Conservation (phyloP, 2,888 invertebrate genomes). For the Parnassius orleans region DNA sequence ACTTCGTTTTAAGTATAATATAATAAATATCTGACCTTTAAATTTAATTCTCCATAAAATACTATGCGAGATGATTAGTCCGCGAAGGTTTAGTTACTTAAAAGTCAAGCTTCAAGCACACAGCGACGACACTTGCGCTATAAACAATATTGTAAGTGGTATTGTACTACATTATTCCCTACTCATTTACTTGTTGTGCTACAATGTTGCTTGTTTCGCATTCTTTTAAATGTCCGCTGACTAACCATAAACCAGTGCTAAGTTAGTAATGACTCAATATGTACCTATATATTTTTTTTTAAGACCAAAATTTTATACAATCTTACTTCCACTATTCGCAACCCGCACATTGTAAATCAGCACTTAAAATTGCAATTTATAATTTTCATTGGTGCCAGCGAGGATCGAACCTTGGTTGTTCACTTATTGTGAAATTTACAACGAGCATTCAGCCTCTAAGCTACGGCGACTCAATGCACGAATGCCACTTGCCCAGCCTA, state of each 20-base stretch:
- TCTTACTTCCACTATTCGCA: no score
- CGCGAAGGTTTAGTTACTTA: constrained; percentile 40
- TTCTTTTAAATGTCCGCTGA: neutral
- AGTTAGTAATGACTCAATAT: no score
- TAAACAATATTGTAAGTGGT: constrained; percentile 50
- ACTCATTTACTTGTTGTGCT: constrained; percentile 35
- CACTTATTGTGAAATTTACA: no score
- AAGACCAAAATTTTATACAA: no score
- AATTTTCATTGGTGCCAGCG: no score
- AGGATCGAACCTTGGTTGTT: no score
- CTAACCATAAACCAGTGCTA: neutral
- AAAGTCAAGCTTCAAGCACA: constrained; percentile 37
- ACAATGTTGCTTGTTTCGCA: constrained; percentile 33
- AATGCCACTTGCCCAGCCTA: no score
- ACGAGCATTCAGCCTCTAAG: no score
- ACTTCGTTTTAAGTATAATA: constrained; percentile 7
- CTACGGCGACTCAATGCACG: no score
- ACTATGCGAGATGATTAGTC: constrained; percentile 39
- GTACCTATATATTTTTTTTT: no score
- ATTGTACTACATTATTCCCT: constrained; percentile 46
- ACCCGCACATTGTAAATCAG: no score
- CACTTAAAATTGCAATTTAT: no score
- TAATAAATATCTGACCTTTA: constrained; percentile 19
- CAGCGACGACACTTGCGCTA: constrained; percentile 37
- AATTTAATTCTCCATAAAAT: constrained; percentile 35